Evolutionary conservation across 2,113 vertebrate genomes (phyloP).

Genomic region (Ursus arctos): DNA sequence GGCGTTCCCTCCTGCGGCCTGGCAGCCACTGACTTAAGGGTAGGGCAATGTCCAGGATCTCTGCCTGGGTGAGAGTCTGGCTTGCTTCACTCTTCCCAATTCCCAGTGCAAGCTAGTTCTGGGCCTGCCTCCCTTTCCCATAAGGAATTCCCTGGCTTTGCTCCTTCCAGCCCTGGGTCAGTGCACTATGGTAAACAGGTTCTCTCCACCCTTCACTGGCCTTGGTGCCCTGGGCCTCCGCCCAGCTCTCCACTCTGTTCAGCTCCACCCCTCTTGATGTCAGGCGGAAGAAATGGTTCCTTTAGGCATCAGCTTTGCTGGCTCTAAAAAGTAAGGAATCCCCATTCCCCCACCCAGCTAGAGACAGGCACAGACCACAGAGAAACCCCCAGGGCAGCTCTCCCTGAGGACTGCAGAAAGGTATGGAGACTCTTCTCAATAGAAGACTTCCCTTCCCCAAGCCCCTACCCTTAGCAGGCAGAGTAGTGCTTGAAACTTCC

Average conservation of each 20-base stretch:
- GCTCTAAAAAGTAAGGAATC: conserved; percentile 43
- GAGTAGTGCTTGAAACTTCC: conserved; percentile 23
- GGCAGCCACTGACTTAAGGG: not conserved
- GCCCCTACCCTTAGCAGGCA: not conserved
- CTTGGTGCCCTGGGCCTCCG: conserved; percentile 72
- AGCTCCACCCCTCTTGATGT: conserved; percentile 50
- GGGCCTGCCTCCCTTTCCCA: conserved; percentile 67
- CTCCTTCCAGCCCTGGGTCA: conserved; percentile 72
- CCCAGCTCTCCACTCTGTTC: conserved; percentile 66
- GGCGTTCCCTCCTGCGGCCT: not conserved
- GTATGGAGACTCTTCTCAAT: conserved; percentile 7
- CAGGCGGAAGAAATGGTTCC: conserved; percentile 55
- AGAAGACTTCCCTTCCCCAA: conserved; percentile 4
- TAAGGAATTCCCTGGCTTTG: conserved; percentile 73
- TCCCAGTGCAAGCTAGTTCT: not conserved
- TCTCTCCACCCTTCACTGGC: conserved; percentile 73
- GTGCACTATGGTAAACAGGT: conserved; percentile 80
- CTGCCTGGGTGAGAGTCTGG: conserved; percentile 9
- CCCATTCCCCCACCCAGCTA: not conserved
- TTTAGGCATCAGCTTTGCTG: conserved; percentile 24
- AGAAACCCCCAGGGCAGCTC: not conserved
- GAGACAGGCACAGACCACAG: not conserved
- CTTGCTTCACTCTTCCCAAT: not conserved
- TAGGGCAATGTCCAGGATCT: not conserved
- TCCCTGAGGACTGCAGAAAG: not conserved